phyloP scores from a whole-genome alignment of 2,113 vertebrate genomes.

The Salvator merianae region DNA sequence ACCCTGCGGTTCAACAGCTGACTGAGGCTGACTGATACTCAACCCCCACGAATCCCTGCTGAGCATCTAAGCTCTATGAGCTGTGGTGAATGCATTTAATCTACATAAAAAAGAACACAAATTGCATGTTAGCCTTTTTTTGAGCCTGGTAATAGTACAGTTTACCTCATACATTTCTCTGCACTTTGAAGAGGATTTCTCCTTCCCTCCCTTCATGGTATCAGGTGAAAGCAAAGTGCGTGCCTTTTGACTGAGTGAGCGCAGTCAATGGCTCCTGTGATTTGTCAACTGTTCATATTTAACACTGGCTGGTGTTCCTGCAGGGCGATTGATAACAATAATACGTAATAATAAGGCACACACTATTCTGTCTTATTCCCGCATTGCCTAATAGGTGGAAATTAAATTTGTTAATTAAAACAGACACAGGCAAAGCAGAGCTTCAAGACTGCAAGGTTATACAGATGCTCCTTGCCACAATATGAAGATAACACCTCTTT shows the following conservation, averaged over 20 bases:
- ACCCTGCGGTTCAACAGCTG: slow-evolving; percentile 78
- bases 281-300: slow-evolving; percentile 78
- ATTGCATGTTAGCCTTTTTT: slow-evolving; percentile 77
- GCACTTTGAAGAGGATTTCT: slow-evolving; percentile 66
- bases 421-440: slow-evolving; percentile 57
- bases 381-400: slow-evolving; percentile 50
- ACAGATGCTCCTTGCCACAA: slow-evolving; percentile 43
- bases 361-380: slow-evolving; percentile 47
- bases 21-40: slow-evolving; percentile 88
- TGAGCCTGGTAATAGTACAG: slow-evolving; percentile 72
- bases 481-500: slow-evolving; percentile 49
- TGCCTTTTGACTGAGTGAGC: slow-evolving; percentile 77
- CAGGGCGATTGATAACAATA: slow-evolving; percentile 77
- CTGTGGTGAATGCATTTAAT: slow-evolving; percentile 81
- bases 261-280: slow-evolving; percentile 72
- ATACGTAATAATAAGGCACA: slow-evolving; percentile 72
- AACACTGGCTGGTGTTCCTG: slow-evolving; percentile 72
- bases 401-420: slow-evolving; percentile 74
- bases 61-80: slow-evolving; percentile 79
- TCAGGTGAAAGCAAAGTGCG: slow-evolving; percentile 71
- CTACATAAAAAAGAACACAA: slow-evolving; percentile 84
- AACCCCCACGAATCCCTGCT: slow-evolving; percentile 82
- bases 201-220: background rate
- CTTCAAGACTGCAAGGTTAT: slow-evolving; percentile 49
- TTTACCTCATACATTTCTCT: slow-evolving; percentile 60